Percentiles rank a stretch among this genome's conserved stretches.
Conservation (phyloP, 2,113 vertebrate species). For the Lophochroa leadbeateri region DNA sequence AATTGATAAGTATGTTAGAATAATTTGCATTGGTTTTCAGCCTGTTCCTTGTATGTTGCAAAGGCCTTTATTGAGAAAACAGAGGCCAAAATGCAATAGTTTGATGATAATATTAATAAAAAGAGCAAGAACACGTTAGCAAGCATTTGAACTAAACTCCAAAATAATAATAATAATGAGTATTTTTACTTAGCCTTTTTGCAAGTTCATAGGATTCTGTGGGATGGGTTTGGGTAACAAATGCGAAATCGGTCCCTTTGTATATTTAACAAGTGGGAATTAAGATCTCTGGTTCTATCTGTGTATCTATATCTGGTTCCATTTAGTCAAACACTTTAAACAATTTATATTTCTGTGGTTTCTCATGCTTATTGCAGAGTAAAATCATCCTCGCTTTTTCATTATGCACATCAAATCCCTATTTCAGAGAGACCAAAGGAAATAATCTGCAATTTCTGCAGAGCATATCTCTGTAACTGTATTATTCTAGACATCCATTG, state of each 20-base stretch:
- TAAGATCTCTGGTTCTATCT: neutral
- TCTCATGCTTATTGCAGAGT: neutral
- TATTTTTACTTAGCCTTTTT: neutral
- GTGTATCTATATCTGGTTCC: neutral
- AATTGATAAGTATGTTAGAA: neutral
- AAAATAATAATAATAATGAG: no score
- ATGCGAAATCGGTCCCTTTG: fast-evolving
- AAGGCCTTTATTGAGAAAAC: neutral
- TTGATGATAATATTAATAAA: neutral
- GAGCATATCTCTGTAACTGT: neutral
- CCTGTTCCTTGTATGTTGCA: neutral
- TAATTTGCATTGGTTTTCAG: neutral
- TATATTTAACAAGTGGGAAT: neutral
- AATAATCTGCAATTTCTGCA: neutral
- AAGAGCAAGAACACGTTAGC: neutral
- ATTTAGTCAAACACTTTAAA: neutral
- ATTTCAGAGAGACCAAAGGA: neutral
- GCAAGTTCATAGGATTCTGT: neutral
- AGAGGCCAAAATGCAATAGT: neutral
- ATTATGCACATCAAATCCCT: neutral
- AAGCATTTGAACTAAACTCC: neutral
- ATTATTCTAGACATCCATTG: neutral
- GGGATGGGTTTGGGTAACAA: neutral
- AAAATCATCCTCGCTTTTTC: neutral
- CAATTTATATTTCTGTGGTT: neutral